phyloP scores from a whole-genome alignment of 2,797 vertebrate genomes.

The Acrocephalus scirpaceus region DNA sequence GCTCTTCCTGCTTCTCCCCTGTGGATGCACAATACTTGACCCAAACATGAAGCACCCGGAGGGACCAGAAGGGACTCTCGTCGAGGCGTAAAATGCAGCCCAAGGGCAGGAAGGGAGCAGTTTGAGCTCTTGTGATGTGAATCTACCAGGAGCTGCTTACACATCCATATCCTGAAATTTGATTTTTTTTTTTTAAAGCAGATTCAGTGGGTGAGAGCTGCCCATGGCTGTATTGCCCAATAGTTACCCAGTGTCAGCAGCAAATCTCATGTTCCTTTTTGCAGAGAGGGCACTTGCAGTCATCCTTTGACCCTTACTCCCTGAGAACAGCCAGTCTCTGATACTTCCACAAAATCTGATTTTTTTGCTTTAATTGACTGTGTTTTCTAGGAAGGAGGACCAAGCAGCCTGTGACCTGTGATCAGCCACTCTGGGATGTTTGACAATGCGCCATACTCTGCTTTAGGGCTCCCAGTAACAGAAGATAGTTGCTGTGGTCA shows the following conservation, averaged over 20 bases:
- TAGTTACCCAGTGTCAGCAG: neutral
- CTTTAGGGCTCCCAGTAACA: neutral
- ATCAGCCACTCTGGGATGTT: neutral
- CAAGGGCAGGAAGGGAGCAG: neutral
- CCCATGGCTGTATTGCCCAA: neutral
- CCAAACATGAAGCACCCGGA: neutral
- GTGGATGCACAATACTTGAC: neutral
- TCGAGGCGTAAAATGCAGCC: neutral
- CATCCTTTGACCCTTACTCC: neutral
- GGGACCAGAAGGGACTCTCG: neutral
- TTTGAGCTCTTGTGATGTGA: rapidly evolving
- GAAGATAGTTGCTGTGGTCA: neutral
- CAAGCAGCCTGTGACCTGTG: neutral
- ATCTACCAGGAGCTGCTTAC: neutral
- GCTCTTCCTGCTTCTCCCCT: neutral
- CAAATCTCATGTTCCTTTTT: neutral
- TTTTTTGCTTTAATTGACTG: neutral
- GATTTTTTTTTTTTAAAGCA: neutral
- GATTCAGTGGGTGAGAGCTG: neutral
- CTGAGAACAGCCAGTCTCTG: neutral
- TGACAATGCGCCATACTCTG: neutral
- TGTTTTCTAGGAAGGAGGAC: neutral
- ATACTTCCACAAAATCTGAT: neutral
- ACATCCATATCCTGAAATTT: neutral
- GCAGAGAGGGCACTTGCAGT: neutral